Conservation (phyloP, 2,888 invertebrate species). For the Ptilodon capucinus region DNA sequence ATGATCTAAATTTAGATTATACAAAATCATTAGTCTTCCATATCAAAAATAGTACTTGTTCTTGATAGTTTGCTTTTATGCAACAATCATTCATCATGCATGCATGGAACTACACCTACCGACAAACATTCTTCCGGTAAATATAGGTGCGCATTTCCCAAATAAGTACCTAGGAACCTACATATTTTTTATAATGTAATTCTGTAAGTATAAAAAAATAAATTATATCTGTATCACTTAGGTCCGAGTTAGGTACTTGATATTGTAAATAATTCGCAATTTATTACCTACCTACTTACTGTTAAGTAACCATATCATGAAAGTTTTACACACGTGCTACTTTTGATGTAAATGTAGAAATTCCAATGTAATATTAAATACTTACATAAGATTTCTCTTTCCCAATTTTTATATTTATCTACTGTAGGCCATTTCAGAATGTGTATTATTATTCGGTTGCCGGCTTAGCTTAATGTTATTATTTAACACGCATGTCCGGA, state of each 20-base stretch:
- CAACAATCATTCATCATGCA: constrained; percentile 13
- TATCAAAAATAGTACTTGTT: constrained; percentile 78
- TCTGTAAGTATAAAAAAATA: no score
- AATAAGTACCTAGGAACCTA: no score
- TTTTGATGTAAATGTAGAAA: constrained; percentile 28
- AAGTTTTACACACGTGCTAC: constrained; percentile 28
- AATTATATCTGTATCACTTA: constrained; percentile 1
- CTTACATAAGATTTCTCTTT: not conserved
- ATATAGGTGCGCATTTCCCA: not conserved
- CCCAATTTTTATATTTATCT: constrained; percentile 22
- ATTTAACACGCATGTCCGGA: not conserved
- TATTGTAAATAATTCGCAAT: constrained; percentile 32
- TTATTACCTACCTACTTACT: constrained; percentile 22
- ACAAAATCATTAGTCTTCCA: constrained; percentile 77
- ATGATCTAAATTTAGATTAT: constrained; percentile 73
- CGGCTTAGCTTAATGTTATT: constrained; percentile 28
- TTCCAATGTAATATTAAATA: constrained; percentile 14
- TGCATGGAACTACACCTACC: constrained; percentile 26
- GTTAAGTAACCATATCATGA: constrained; percentile 39
- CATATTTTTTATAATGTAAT: not conserved
- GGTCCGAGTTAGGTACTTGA: constrained; percentile 2
- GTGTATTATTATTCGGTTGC: constrained; percentile 24
- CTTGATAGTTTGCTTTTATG: constrained; percentile 58
- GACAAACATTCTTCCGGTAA: constrained; percentile 23
- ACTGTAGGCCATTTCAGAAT: constrained; percentile 21